These are phyloP conservation scores for Nothocercus nigrocapillus DNA, from an alignment of 2,113 vertebrate species.

Conservation along the genomic window DNA sequence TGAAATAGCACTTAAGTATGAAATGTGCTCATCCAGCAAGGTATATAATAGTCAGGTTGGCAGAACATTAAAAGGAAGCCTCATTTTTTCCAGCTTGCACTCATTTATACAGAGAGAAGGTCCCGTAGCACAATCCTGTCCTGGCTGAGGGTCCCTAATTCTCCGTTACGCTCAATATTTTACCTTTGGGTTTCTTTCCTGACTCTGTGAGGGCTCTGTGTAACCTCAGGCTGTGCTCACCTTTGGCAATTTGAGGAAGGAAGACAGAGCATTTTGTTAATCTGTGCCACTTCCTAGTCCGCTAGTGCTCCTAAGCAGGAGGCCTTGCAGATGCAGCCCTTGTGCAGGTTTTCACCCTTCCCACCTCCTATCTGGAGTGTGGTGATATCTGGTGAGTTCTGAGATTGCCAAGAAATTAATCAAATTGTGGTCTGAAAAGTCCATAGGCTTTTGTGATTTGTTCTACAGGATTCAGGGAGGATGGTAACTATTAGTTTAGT, in stretches of 20 bases:
- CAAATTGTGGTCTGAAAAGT: neutral
- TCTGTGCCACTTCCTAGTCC: neutral
- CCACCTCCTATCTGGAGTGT: neutral
- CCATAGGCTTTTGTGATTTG: neutral
- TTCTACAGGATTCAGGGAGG: neutral
- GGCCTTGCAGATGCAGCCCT: neutral
- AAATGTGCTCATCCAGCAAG: neutral
- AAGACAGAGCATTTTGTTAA: neutral
- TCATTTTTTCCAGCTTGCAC: neutral
- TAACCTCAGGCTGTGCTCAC: neutral
- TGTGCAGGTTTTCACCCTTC: neutral
- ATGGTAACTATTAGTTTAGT: neutral
- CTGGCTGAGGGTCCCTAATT: neutral
- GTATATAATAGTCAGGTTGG: neutral
- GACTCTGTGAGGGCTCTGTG: neutral
- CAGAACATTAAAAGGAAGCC: neutral
- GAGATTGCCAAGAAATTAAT: neutral
- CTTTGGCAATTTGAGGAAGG: neutral
- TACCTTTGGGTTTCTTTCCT: neutral
- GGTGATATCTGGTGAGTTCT: neutral
- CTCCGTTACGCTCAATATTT: neutral
- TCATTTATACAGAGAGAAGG: neutral
- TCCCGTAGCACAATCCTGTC: neutral
- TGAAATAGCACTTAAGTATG: neutral
- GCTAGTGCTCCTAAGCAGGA: too few relatives aligned